Evolutionary conservation across 2,113 vertebrate species (phyloP).

Genomic region (Ifrita kowaldi): DNA sequence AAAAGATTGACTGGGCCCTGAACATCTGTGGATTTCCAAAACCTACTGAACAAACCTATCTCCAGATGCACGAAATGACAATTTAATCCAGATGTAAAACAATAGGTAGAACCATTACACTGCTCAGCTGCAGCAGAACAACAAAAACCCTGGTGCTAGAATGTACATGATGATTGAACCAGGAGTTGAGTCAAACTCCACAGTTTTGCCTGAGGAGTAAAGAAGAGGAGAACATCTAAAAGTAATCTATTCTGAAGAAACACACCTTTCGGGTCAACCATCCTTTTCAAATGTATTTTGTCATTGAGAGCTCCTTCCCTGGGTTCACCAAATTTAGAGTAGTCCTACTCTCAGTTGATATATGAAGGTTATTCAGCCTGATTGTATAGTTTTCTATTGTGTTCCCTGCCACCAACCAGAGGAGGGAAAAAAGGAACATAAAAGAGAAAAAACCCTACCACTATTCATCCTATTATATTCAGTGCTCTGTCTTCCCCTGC

Average conservation of each 20-base stretch:
- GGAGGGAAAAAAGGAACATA: rapidly evolving
- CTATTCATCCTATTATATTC: not conserved
- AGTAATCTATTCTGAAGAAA: not conserved
- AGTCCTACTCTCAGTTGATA: not conserved
- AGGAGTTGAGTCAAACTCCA: not conserved
- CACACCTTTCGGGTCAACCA: not conserved
- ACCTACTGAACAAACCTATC: not conserved
- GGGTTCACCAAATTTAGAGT: not conserved
- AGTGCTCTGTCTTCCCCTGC: not conserved
- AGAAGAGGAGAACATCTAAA: not conserved
- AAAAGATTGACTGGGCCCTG: not conserved
- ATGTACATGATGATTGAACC: not conserved
- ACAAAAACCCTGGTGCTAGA: not conserved
- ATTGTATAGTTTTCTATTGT: not conserved
- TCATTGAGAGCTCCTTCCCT: not conserved
- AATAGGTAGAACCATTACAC: not conserved
- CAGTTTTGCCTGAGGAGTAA: not conserved
- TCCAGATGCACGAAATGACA: not conserved
- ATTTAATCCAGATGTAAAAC: conserved; percentile 28
- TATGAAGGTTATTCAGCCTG: not conserved
- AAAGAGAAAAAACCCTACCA: not conserved
- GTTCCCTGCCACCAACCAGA: not conserved
- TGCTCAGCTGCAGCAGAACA: not conserved
- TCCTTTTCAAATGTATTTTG: not conserved
- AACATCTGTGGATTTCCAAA: not conserved